Base-by-base conservation (phyloP, 2,113 vertebrate species). In the Cebidichthys violaceus region DNA sequence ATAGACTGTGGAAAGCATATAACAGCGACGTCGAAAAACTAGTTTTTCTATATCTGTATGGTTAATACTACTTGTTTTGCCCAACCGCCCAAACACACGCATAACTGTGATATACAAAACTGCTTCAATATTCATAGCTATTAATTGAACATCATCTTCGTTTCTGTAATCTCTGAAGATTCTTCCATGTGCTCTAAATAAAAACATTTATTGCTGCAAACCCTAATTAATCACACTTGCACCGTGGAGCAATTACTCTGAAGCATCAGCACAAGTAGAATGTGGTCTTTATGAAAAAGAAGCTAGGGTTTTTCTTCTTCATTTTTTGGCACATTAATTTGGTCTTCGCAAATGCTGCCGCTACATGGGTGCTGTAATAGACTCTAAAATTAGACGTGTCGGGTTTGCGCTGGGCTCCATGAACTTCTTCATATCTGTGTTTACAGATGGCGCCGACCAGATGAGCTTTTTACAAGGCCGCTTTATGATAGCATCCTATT, bases 391-490 rank as follows among this genome's bases (percentile, higher is more conserved):
- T 54, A 79, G 77, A 79, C 37, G 70, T 76, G 85, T 65, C 81
- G 65, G 72, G 71, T 66, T 55, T 83, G 84, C 29, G 41, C 72
- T 33, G 24, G 62, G 35, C 74, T 69, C 83, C 8, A 20, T 55
- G 75, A 84, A 83, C 81, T 71, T 82, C 83, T 78, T 72, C 81
- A 45, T 86, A 76, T 86, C 75, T 77, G 70, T 92, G 84, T 89
- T 91, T 92, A 89, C 93, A 90, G 92, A 92, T 89, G 84, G 83
- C 77, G 77, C 64, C 67, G 31, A 86, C 82, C 91, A 92, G 90
- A 92, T 91, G 85, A 93, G 91, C 73, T 90, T 93, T 93, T 93
- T 93, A 92, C 85, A 88, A 86, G 86, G 61, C 54, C 39, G 85
- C 83, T 92, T 93, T 90, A 92, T 85, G 82, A 88, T 71, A 52